A percentile compares a stretch with the other conserved stretches of the same genome.
phyloP scores from a whole-genome alignment of 2,797 vertebrate genomes.

The Chelmon rostratus region DNA sequence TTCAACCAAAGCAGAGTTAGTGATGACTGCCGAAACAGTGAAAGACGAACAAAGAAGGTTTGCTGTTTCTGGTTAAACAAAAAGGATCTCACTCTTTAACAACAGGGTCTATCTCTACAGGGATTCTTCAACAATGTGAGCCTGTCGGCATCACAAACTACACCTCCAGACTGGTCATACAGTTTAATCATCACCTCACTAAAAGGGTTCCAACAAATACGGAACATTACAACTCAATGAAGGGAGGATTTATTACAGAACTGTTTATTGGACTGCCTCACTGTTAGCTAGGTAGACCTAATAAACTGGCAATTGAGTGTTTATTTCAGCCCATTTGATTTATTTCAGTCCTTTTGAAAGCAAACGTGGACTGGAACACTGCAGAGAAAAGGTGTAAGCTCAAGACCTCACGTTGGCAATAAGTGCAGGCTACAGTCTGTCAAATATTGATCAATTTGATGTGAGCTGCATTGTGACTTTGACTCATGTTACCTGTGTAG shows the following conservation, averaged over 20 bases:
- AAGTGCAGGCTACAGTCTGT: background rate
- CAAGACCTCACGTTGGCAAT: background rate
- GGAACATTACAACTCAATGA: background rate
- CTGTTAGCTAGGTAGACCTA: background rate
- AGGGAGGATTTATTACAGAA: background rate
- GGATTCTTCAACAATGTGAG: no score
- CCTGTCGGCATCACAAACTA: background rate
- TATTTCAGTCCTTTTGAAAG: background rate
- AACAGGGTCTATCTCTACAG: no score
- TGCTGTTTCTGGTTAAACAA: no score
- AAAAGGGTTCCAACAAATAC: background rate
- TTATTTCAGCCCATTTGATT: background rate
- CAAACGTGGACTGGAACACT: background rate
- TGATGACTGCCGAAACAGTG: no score
- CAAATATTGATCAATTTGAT: background rate
- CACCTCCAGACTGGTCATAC: background rate
- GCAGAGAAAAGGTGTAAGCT: background rate
- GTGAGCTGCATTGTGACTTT: background rate
- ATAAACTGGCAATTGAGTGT: background rate
- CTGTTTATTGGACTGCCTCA: background rate
- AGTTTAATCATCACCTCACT: background rate
- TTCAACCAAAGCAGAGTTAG: no score
- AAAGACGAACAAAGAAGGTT: no score
- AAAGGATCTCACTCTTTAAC: no score
- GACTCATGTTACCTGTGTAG: background rate